Percentiles rank a stretch among this genome's conserved stretches.
phyloP scores from a whole-genome alignment of 2,888 invertebrate species.

The Herminia tarsipennalis region DNA sequence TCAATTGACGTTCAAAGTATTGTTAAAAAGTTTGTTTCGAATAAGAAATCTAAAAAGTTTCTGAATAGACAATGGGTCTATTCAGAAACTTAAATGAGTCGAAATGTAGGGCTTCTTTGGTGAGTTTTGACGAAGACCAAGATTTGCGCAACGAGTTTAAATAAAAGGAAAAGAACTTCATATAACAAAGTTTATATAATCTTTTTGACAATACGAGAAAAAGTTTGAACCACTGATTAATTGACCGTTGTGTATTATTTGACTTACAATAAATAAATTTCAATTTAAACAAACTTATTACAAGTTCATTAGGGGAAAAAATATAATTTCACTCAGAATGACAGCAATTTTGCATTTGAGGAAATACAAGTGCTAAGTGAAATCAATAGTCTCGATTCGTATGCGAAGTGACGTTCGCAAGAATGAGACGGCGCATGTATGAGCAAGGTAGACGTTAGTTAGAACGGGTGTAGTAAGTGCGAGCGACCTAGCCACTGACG shows the following conservation, averaged over 20 bases:
- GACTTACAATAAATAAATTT: no score
- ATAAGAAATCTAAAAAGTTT: conserved; percentile 38
- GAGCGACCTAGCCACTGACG: conserved; percentile 54
- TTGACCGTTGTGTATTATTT: not conserved
- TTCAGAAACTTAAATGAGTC: conserved; percentile 29
- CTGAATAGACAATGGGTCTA: no score
- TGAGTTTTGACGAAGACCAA: conserved; percentile 29
- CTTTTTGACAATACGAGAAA: not conserved
- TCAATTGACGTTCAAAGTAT: conserved; percentile 43
- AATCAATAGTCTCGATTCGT: conserved; percentile 51
- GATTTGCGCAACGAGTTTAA: conserved; percentile 35
- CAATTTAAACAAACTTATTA: no score
- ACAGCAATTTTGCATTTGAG: conserved; percentile 15
- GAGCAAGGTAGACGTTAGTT: conserved; percentile 37
- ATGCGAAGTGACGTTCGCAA: conserved; percentile 44
- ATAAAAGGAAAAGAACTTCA: conserved; percentile 6
- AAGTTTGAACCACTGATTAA: not conserved
- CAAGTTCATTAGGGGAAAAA: not conserved
- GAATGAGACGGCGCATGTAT: conserved; percentile 56
- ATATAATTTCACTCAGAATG: not conserved
- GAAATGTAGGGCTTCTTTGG: conserved; percentile 34
- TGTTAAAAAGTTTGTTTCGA: conserved; percentile 41
- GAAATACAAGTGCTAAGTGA: conserved; percentile 27
- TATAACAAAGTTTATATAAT: no score
- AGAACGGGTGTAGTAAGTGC: conserved; percentile 44